Percentiles rank a stretch among this genome's conserved stretches.
Evolutionary conservation across 1,140 invertebrate species (phyloP).

Genomic region (Venturia canescens): DNA sequence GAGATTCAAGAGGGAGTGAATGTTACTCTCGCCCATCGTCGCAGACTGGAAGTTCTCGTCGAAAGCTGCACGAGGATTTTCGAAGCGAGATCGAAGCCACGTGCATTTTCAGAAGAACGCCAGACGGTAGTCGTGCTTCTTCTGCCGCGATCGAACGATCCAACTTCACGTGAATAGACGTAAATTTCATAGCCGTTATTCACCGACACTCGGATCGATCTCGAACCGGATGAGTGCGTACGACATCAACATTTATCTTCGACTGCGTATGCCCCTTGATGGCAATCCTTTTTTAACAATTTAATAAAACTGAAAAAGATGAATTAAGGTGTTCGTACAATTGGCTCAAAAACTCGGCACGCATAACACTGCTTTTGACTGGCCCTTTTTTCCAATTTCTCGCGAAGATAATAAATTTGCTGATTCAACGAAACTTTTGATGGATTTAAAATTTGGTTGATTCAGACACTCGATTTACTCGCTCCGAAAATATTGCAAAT

Average conservation of each 20-base stretch:
- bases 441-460: too few species aligned
- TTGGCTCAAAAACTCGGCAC: too few species aligned
- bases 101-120: background rate
- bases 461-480: too few species aligned
- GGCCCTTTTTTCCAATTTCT: too few species aligned
- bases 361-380: too few species aligned
- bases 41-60: background rate
- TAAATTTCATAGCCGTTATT: background rate
- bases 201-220: background rate
- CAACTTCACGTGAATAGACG: background rate
- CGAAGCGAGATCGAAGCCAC: background rate
- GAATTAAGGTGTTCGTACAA: too few species aligned
- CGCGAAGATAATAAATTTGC: too few species aligned
- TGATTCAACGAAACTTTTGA: too few species aligned
- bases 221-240: background rate
- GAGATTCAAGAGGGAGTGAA: too few species aligned
- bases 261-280: background rate
- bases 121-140: background rate
- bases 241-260: background rate
- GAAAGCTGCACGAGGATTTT: background rate
- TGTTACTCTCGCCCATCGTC: background rate
- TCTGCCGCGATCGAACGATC: background rate
- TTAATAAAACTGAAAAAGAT: too few species aligned
- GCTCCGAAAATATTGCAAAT: too few species aligned
- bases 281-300: background rate